A percentile compares a stretch with the other conserved stretches of the same genome.
phyloP scores from a whole-genome alignment of 2,888 invertebrate species.

The Micoletzkya japonica region DNA sequence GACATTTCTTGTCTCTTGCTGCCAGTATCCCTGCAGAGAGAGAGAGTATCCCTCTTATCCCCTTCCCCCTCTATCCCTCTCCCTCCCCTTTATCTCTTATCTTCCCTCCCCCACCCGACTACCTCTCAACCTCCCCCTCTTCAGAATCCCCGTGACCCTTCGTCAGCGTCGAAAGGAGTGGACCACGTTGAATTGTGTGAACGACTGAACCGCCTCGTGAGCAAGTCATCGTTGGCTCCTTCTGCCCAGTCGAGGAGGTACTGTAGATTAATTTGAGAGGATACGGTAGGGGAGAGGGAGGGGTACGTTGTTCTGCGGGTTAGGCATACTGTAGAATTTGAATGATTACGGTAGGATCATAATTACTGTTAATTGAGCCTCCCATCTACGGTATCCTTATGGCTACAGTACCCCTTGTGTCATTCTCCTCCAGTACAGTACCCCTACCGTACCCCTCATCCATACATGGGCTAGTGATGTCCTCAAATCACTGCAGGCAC shows the following conservation, averaged over 20 bases:
- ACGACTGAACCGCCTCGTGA: slow-evolving; percentile 42
- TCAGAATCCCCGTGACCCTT: slow-evolving; percentile 8
- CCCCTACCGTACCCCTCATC: too few species aligned
- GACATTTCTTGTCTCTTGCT: too few species aligned
- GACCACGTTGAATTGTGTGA: slow-evolving; percentile 42
- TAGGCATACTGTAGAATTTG: neutral
- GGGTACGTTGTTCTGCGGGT: too few species aligned
- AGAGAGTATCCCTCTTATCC: neutral
- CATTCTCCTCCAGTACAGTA: too few species aligned
- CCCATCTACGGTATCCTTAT: neutral
- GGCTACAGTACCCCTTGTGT: slow-evolving; percentile 3
- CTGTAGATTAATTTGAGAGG: neutral
- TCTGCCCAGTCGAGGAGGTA: slow-evolving; percentile 12
- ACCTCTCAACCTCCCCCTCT: too few species aligned
- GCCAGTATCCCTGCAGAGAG: too few species aligned
- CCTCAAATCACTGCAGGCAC: too few species aligned
- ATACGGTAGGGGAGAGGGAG: too few species aligned
- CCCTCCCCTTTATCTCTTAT: too few species aligned
- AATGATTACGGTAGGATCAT: neutral
- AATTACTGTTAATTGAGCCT: neutral
- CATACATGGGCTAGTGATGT: too few species aligned
- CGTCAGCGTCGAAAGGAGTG: neutral
- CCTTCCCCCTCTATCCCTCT: neutral
- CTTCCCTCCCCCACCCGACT: too few species aligned
- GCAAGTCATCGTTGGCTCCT: slow-evolving; percentile 28